Percentiles rank a stretch among this genome's conserved stretches.
phyloP scores from a whole-genome alignment of 2,797 vertebrate genomes.

The Hylomyscus alleni region DNA sequence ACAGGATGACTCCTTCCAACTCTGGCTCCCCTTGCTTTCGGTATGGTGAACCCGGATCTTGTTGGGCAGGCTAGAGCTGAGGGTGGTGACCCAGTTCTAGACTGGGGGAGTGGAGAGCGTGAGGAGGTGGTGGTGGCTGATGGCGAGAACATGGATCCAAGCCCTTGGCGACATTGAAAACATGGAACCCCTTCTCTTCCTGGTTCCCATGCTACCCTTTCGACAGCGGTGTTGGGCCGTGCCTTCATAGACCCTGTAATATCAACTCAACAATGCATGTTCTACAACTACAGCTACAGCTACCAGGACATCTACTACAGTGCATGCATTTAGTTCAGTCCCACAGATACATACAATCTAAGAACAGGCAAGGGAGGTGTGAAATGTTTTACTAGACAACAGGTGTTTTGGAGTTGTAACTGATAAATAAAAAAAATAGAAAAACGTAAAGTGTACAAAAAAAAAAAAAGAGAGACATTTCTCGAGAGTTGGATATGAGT shows the following conservation, averaged over 20 bases:
- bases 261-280: constrained; percentile 92
- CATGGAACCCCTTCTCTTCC: constrained; percentile 85
- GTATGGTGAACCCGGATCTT: not conserved
- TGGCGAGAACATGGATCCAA: constrained; percentile 89
- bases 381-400: constrained; percentile 91
- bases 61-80: constrained; percentile 65
- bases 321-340: constrained; percentile 93
- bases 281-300: constrained; percentile 91
- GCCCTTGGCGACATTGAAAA: constrained; percentile 85
- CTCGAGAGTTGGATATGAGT: constrained; percentile 90
- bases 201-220: constrained; percentile 84
- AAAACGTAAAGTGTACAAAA: constrained; percentile 89
- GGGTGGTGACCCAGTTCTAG: constrained; percentile 76
- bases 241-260: constrained; percentile 86
- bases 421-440: constrained; percentile 87
- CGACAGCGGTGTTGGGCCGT: constrained; percentile 82
- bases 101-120: constrained; percentile 76
- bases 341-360: constrained; percentile 92
- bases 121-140: constrained; percentile 86
- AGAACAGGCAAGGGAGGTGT: constrained; percentile 92
- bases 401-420: constrained; percentile 90
- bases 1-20: not conserved
- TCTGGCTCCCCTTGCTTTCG: not conserved
- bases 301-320: constrained; percentile 91
- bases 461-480: constrained; percentile 88